A percentile compares a stretch with the other conserved stretches of the same genome.
These are phyloP conservation scores for Champsocephalus esox DNA, from an alignment of 2,797 vertebrate genomes.

Conservation along the genomic window DNA sequence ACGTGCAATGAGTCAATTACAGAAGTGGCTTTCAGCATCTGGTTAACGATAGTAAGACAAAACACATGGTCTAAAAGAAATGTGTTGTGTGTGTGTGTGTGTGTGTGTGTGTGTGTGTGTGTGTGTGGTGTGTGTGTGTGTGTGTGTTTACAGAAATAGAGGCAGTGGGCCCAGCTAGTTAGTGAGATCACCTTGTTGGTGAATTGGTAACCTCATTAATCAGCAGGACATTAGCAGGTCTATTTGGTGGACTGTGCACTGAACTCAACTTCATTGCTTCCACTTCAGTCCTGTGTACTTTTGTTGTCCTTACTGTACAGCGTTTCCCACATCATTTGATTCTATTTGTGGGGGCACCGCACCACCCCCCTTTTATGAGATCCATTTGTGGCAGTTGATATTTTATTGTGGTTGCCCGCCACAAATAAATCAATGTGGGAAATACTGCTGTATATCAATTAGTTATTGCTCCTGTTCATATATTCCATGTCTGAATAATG, in stretches of 20 bases:
- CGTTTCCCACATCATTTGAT: no score
- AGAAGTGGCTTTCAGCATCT: conserved; percentile 9
- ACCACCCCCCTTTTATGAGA: no score
- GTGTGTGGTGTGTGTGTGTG: conserved; percentile 31
- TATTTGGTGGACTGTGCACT: conserved; percentile 41
- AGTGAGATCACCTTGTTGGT: conserved; percentile 48
- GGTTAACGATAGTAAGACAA: not conserved
- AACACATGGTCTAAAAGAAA: not conserved
- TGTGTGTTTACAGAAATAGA: conserved; percentile 60
- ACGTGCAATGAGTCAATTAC: not conserved
- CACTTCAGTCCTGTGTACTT: not conserved
- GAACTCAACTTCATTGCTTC: no score
- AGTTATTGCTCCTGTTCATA: not conserved
- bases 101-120: conserved; percentile 34
- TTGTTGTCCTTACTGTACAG: not conserved
- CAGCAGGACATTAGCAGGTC: conserved; percentile 61
- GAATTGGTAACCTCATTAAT: conserved; percentile 45
- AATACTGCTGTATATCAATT: not conserved
- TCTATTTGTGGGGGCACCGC: no score
- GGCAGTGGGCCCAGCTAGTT: conserved; percentile 78
- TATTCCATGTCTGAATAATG: not conserved
- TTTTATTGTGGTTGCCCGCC: no score
- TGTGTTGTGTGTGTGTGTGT: not conserved
- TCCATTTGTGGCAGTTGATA: no score
- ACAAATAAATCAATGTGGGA: no score